These are phyloP conservation scores for Gonioctena quinquepunctata DNA, from an alignment of 1,140 invertebrate species.

Conservation along the genomic window DNA sequence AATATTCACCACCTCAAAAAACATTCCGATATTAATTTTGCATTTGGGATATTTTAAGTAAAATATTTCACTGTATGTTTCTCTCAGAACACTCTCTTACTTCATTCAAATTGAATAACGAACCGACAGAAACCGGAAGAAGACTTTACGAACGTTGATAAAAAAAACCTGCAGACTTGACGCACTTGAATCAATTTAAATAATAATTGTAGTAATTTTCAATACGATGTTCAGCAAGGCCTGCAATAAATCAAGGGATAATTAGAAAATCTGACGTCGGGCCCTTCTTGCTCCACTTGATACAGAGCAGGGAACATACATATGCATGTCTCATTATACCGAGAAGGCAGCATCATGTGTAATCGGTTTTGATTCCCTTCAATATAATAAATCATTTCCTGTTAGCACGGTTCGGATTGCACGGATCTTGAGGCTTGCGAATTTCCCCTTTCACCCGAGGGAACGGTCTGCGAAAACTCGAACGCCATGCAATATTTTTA, in stretches of 20 bases:
- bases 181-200: slow-evolving; percentile 35
- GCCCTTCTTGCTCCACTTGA: slow-evolving; percentile 29
- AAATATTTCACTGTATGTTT: too few relatives aligned
- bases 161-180: background rate
- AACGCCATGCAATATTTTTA: background rate
- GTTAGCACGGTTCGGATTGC: slow-evolving; percentile 28
- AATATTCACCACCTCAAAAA: too few relatives aligned
- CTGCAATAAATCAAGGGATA: slow-evolving; percentile 36
- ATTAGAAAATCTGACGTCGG: slow-evolving; percentile 39
- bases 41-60: too few relatives aligned
- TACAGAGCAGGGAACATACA: slow-evolving; percentile 35
- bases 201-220: slow-evolving; percentile 42
- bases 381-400: slow-evolving; percentile 30
- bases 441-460: background rate
- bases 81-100: too few relatives aligned
- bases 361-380: slow-evolving; percentile 33
- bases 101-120: too few relatives aligned
- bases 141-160: background rate
- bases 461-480: background rate
- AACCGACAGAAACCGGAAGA: too few relatives aligned
- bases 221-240: slow-evolving; percentile 15
- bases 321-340: slow-evolving; percentile 48
- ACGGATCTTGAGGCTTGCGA: background rate
- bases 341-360: slow-evolving; percentile 32
- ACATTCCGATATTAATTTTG: too few relatives aligned